These are phyloP conservation scores for Prionailurus bengalensis DNA, from an alignment of 2,113 vertebrate species.

Conservation along the genomic window DNA sequence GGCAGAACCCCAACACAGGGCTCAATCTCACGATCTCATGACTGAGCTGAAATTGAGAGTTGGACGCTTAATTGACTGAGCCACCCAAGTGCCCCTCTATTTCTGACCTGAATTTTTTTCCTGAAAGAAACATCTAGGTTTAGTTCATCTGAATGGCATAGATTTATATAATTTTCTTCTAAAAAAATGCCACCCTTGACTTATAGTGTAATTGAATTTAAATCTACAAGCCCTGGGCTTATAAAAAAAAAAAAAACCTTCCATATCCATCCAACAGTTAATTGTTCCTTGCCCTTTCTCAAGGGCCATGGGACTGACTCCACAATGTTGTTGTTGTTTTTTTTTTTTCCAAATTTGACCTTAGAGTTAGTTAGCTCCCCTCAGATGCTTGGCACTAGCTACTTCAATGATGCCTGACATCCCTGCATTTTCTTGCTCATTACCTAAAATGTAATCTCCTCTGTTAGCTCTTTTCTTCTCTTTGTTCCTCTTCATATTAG, in stretches of 20 bases:
- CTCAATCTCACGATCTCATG: too few species aligned
- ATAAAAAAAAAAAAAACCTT: not conserved
- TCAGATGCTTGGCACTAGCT: not conserved
- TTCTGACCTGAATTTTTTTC: slow-evolving; percentile 1
- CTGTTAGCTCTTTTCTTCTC: not conserved
- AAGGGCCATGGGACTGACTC: not conserved
- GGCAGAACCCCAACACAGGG: too few species aligned
- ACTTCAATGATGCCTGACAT: not conserved
- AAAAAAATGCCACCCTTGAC: not conserved
- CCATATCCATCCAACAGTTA: not conserved
- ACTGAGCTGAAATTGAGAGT: too few species aligned
- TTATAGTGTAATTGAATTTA: not conserved
- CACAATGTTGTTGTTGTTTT: not conserved
- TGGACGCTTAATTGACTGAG: too few species aligned
- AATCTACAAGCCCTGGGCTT: not conserved
- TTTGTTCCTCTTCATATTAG: not conserved
- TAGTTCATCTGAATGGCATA: not conserved
- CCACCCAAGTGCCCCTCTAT: not conserved
- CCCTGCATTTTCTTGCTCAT: not conserved
- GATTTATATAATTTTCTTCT: not conserved
- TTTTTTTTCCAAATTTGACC: not conserved
- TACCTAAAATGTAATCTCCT: not conserved
- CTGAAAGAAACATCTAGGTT: not conserved
- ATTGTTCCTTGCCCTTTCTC: not conserved
- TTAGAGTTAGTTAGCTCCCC: not conserved